These are phyloP conservation scores for Caradrina kadenii DNA, from an alignment of 2,888 invertebrate species.

Conservation along the genomic window DNA sequence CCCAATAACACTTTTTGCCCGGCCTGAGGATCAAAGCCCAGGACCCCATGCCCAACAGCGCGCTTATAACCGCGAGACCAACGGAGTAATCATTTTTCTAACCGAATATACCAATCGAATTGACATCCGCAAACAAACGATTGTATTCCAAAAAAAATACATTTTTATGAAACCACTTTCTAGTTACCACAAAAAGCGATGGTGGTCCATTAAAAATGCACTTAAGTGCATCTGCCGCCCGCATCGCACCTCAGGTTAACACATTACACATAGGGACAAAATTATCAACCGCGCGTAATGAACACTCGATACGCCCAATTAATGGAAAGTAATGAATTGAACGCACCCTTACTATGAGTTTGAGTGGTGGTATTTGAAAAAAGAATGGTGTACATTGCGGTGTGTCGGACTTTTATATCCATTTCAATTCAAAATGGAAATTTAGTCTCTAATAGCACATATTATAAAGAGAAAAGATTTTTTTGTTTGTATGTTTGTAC, in stretches of 20 bases:
- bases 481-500: no score
- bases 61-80: no score
- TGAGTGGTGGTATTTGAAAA: slow-evolving; percentile 5
- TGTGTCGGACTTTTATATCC: not conserved
- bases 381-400: not conserved
- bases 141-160: slow-evolving; percentile 17
- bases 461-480: no score
- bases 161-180: slow-evolving; percentile 30
- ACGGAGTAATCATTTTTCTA: not conserved
- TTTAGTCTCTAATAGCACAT: not conserved
- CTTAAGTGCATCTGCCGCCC: slow-evolving; percentile 75
- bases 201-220: slow-evolving; percentile 42
- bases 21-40: no score
- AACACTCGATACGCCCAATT: slow-evolving; percentile 68
- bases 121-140: slow-evolving; percentile 1
- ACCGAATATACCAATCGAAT: not conserved
- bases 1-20: no score
- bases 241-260: slow-evolving; percentile 68
- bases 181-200: slow-evolving; percentile 42
- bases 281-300: slow-evolving; percentile 57
- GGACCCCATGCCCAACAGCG: no score
- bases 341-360: slow-evolving; percentile 18
- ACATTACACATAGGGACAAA: slow-evolving; percentile 38
- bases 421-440: not conserved
- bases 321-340: slow-evolving; percentile 64